phyloP scores from a whole-genome alignment of 2,888 invertebrate genomes.

The Carabus problematicus region DNA sequence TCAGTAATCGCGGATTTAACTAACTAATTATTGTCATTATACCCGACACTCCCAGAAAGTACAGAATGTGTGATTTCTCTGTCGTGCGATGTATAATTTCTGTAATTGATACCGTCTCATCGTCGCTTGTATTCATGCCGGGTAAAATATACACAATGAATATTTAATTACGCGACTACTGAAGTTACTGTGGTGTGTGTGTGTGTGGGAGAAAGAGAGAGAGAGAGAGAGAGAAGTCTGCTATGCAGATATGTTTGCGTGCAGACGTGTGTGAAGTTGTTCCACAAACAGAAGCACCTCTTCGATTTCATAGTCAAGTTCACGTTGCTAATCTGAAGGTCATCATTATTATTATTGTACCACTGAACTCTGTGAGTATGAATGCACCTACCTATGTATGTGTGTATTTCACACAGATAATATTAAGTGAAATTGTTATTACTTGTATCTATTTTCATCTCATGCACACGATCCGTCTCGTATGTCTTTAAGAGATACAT shows the following conservation, averaged over 20 bases:
- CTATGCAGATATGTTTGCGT: not conserved
- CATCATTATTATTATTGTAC: no score
- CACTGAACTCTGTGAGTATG: no score
- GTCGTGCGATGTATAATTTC: not conserved
- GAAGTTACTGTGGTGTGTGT: no score
- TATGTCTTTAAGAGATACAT: no score
- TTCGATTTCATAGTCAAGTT: not conserved
- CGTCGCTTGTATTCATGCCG: not conserved
- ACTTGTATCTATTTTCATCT: no score
- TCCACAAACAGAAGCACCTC: not conserved
- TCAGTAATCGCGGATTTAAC: no score
- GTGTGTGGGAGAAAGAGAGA: not conserved
- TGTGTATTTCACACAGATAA: no score
- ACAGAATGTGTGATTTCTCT: not conserved
- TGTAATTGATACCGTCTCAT: conserved; percentile 9
- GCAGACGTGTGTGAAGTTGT: not conserved
- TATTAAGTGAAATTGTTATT: no score
- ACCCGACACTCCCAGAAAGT: conserved; percentile 1
- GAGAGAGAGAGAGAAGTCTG: not conserved
- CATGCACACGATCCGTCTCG: no score
- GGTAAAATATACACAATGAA: not conserved
- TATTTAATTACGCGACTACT: not conserved
- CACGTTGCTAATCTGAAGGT: no score
- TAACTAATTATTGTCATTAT: not conserved
- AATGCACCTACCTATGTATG: no score